Percentiles rank a stretch among this genome's conserved stretches.
These are phyloP conservation scores for Mobula hypostoma DNA, from an alignment of 2,113 vertebrate genomes.

Conservation along the genomic window DNA sequence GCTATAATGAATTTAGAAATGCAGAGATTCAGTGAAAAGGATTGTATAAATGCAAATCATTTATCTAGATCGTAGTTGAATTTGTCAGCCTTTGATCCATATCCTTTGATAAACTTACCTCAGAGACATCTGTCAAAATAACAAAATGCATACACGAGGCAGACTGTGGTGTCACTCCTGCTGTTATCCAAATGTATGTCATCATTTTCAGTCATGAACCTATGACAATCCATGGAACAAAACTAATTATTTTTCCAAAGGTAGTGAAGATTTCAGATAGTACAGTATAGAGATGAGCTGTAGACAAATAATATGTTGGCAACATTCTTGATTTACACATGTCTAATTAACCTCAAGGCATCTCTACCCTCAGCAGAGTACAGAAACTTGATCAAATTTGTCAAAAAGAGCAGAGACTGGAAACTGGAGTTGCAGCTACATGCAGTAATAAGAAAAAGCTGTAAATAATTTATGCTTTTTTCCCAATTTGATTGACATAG, in stretches of 20 bases:
- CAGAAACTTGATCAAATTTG: not conserved
- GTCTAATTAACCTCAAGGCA: not conserved
- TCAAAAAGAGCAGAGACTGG: not conserved
- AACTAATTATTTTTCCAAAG: not conserved
- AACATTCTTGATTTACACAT: not conserved
- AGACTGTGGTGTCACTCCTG: not conserved
- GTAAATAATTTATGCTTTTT: not conserved
- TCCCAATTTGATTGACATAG: not conserved
- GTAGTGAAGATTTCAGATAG: not conserved
- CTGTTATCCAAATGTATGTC: not conserved
- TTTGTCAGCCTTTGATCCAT: not conserved
- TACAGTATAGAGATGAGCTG: too few species aligned
- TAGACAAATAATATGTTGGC: too few species aligned
- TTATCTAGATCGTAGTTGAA: not conserved
- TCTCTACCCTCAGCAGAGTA: not conserved
- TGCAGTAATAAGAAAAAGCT: not conserved
- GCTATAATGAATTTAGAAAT: not conserved
- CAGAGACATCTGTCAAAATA: not conserved
- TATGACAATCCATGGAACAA: not conserved
- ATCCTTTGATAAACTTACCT: not conserved
- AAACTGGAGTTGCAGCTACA: not conserved
- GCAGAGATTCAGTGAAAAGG: not conserved
- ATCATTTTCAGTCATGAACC: not conserved
- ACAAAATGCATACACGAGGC: not conserved
- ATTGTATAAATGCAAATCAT: not conserved